phyloP scores from a whole-genome alignment of 2,797 vertebrate genomes.

The Acanthurus leucopareius region DNA sequence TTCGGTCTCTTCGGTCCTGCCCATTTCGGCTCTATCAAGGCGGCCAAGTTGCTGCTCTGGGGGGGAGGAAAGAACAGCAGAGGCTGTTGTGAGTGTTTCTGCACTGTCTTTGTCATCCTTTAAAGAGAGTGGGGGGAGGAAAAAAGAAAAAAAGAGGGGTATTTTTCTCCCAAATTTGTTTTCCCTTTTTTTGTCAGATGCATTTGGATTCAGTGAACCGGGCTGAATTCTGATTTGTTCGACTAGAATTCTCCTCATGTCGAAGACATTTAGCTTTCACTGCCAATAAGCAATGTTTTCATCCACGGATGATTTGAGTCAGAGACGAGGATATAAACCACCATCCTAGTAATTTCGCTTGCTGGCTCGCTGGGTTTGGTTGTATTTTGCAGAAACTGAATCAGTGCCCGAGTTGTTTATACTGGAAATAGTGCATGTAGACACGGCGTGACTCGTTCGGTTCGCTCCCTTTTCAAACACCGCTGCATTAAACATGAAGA shows the following conservation, averaged over 20 bases:
- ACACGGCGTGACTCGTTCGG: not conserved
- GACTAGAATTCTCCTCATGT: conserved; percentile 41
- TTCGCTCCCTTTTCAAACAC: conserved; percentile 19
- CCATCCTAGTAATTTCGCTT: conserved; percentile 22
- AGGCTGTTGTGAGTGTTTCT: conserved; percentile 45
- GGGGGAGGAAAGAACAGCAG: conserved; percentile 36
- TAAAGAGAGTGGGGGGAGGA: conserved; percentile 8
- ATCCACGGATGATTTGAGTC: conserved; percentile 47
- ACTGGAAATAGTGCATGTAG: conserved; percentile 8
- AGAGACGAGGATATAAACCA: conserved; percentile 33
- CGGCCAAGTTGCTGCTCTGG: conserved; percentile 52
- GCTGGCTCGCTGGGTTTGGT: conserved; percentile 23
- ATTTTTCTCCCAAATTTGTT: conserved; percentile 30
- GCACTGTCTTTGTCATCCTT: conserved; percentile 49
- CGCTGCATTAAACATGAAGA: conserved; percentile 43
- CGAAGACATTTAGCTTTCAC: conserved; percentile 39
- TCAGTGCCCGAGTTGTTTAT: conserved; percentile 15
- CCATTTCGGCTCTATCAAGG: conserved; percentile 58
- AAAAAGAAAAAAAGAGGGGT: not conserved
- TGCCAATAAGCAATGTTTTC: conserved; percentile 62
- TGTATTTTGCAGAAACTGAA: conserved; percentile 32
- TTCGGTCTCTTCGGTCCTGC: conserved; percentile 57
- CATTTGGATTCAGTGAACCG: conserved; percentile 44
- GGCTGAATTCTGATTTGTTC: conserved; percentile 50
- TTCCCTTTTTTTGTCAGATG: conserved; percentile 7